Evolutionary conservation across 2,113 vertebrate genomes (phyloP).

Genomic region (Zosterops hypoxanthus): DNA sequence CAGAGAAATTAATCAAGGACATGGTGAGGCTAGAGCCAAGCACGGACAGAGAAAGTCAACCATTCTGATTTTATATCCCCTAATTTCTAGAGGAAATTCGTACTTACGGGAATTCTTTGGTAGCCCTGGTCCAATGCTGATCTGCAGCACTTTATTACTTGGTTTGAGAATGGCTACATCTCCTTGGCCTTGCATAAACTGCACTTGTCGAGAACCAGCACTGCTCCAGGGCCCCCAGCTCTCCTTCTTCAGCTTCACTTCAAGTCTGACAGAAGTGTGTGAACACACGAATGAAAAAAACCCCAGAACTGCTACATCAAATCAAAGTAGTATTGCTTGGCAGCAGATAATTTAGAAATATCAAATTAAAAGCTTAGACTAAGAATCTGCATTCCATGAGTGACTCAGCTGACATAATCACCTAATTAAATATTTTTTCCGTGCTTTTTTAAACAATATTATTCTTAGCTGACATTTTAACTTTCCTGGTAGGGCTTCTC

Average conservation of each 20-base stretch:
- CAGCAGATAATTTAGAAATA: not conserved
- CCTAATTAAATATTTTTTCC: not conserved
- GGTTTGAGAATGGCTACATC: conserved; percentile 86
- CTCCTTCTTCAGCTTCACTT: conserved; percentile 97
- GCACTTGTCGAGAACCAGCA: conserved; percentile 87
- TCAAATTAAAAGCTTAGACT: not conserved
- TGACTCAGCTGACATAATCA: not conserved
- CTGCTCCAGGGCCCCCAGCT: conserved; percentile 95
- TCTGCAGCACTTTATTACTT: conserved; percentile 92
- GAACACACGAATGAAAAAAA: not conserved
- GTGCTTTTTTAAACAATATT: not conserved
- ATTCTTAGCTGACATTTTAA: not conserved
- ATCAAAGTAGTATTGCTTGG: not conserved
- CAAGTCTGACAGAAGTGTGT: conserved; percentile 78
- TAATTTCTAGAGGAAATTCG: not conserved
- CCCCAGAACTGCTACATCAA: rapidly evolving
- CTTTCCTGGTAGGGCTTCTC: not conserved
- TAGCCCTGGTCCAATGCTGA: conserved; percentile 93
- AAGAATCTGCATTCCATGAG: not conserved
- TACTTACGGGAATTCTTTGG: conserved; percentile 95
- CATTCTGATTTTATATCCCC: not conserved
- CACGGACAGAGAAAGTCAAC: not conserved
- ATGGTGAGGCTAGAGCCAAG: not conserved
- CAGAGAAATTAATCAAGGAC: not conserved
- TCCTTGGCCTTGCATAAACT: conserved; percentile 89